Percentiles rank a stretch among this genome's conserved stretches.
phyloP scores from a whole-genome alignment of 1,140 invertebrate genomes.

The Bombus ignitus region DNA sequence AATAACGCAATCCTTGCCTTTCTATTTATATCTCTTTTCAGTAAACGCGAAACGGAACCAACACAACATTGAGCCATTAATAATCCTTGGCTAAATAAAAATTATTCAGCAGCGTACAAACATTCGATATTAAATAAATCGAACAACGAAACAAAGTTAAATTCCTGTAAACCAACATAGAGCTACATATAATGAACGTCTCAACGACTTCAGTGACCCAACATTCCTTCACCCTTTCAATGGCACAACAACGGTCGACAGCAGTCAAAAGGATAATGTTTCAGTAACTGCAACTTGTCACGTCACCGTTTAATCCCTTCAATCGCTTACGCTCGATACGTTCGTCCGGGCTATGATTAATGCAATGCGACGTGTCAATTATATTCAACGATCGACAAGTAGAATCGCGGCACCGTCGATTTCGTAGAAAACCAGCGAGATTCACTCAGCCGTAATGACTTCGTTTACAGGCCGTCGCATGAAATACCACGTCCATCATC shows the following conservation, averaged over 20 bases:
- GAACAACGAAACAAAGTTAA: neutral
- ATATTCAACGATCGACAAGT: neutral
- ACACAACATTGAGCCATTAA: too few relatives aligned
- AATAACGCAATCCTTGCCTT: too few relatives aligned
- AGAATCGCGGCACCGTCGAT: neutral
- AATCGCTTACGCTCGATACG: too few relatives aligned
- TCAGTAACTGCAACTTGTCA: neutral
- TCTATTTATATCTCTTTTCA: too few relatives aligned
- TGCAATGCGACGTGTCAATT: neutral
- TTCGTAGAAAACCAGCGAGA: neutral
- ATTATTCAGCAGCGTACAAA: too few relatives aligned
- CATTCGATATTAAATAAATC: too few relatives aligned
- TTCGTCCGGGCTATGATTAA: neutral
- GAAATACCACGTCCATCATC: slow-evolving; percentile 29
- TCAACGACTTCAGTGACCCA: neutral
- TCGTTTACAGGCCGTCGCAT: neutral
- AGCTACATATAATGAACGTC: neutral
- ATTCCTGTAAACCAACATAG: neutral
- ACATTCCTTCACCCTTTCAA: neutral
- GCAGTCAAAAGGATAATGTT: neutral
- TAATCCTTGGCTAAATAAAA: too few relatives aligned
- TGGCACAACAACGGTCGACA: neutral
- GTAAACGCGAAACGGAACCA: too few relatives aligned
- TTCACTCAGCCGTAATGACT: neutral
- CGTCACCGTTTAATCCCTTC: neutral